Conservation (phyloP, 2,797 vertebrate genomes). For the Anisognathus igniventris region DNA sequence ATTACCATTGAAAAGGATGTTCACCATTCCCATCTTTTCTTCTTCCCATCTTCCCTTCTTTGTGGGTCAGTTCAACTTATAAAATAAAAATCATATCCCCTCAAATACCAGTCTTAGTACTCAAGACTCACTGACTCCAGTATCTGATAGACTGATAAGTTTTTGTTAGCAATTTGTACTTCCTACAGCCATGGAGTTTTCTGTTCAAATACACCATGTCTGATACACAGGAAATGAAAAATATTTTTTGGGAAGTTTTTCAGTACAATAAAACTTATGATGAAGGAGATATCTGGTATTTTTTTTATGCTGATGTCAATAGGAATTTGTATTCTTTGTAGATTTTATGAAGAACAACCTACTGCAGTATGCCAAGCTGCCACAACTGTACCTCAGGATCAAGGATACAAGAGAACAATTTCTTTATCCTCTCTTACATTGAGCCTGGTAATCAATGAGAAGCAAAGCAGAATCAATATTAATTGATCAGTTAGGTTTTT, state of each 20-base stretch:
- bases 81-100: neutral
- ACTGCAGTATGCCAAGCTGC: neutral
- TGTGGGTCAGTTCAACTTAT: neutral
- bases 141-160: neutral
- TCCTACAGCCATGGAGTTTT: neutral
- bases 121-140: neutral
- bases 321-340: constrained; percentile 18
- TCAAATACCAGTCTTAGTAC: neutral
- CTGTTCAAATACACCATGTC: neutral
- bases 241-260: neutral
- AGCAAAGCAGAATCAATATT: constrained; percentile 71
- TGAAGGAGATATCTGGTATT: neutral
- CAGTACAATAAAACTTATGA: neutral
- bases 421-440: constrained; percentile 32
- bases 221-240: neutral
- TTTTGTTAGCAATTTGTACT: neutral
- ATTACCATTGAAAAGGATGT: neutral
- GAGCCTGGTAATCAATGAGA: constrained; percentile 61
- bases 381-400: neutral
- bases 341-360: constrained; percentile 13
- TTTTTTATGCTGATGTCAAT: neutral
- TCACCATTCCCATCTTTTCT: neutral
- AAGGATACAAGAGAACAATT: constrained; percentile 14
- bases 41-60: neutral
- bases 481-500: constrained; percentile 71